A percentile compares a stretch with the other conserved stretches of the same genome.
phyloP scores from a whole-genome alignment of 2,888 invertebrate species.

The Leptopilina drosophilae region DNA sequence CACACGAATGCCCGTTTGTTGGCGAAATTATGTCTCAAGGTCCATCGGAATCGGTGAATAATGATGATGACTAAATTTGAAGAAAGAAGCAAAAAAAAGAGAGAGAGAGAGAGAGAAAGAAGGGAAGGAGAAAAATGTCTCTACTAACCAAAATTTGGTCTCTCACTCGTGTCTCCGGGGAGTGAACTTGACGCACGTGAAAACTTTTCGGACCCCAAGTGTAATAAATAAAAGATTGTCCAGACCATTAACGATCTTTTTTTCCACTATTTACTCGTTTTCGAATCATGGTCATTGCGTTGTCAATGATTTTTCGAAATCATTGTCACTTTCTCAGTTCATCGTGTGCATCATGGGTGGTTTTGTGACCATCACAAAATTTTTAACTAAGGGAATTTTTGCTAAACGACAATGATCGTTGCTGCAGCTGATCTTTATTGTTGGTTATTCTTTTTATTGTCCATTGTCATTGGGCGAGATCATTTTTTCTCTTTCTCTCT shows the following conservation, averaged over 20 bases:
- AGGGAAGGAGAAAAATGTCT: slow-evolving; percentile 46
- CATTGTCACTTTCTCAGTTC: slow-evolving; percentile 43
- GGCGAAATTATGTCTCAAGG: slow-evolving; percentile 34
- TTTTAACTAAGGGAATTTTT: slow-evolving; percentile 14
- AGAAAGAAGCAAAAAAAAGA: slow-evolving; percentile 36
- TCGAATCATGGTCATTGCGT: slow-evolving; percentile 3
- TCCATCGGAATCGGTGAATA: slow-evolving; percentile 23
- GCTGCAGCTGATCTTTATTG: slow-evolving; percentile 40
- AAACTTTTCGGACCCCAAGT: slow-evolving; percentile 31
- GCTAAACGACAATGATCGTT: slow-evolving; percentile 34
- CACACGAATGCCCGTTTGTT: slow-evolving; percentile 24
- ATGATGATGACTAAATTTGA: slow-evolving; percentile 40
- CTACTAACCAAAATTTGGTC: slow-evolving; percentile 49
- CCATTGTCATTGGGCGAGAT: slow-evolving; percentile 41
- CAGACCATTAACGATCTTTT: slow-evolving; percentile 51
- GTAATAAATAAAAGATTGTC: slow-evolving; percentile 52
- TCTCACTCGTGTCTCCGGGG: slow-evolving; percentile 51
- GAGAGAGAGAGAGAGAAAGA: neutral
- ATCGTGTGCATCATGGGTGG: slow-evolving; percentile 48
- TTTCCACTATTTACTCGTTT: slow-evolving; percentile 30
- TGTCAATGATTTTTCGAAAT: slow-evolving; percentile 49
- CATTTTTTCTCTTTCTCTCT: slow-evolving; percentile 1
- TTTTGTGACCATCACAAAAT: neutral
- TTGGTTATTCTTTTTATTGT: neutral
- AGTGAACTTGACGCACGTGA: slow-evolving; percentile 53